Evolutionary conservation across 2,888 invertebrate genomes (phyloP).

Genomic region (Allophyes oxyacanthae): DNA sequence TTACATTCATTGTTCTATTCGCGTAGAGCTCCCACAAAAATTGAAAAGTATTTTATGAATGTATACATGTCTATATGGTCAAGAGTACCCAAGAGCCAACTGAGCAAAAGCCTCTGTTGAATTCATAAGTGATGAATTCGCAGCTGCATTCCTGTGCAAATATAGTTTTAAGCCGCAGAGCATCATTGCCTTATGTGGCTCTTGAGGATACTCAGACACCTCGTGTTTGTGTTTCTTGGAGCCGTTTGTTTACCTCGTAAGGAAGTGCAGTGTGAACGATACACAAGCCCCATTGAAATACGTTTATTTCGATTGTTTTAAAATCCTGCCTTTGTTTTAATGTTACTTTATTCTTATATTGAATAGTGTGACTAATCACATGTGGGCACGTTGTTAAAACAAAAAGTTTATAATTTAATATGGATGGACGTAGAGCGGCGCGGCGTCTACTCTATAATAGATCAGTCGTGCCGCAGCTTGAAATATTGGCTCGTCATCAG

Average conservation of each 20-base stretch:
- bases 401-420: slow-evolving; percentile 20
- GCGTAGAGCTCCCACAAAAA: too few species aligned
- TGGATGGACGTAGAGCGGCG: slow-evolving; percentile 13
- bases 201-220: slow-evolving; percentile 22
- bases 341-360: slow-evolving; percentile 13
- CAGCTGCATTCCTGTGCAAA: slow-evolving; percentile 23
- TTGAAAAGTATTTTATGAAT: too few species aligned
- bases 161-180: slow-evolving; percentile 33
- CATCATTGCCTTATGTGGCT: slow-evolving; percentile 40
- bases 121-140: slow-evolving; percentile 30
- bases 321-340: slow-evolving; percentile 27
- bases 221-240: slow-evolving; percentile 36
- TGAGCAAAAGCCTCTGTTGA: slow-evolving; percentile 25
- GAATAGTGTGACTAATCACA: slow-evolving; percentile 30
- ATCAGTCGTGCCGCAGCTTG: slow-evolving; percentile 25
- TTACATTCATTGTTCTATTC: too few species aligned
- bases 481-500: slow-evolving; percentile 45
- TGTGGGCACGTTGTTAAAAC: slow-evolving; percentile 18
- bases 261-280: slow-evolving; percentile 42
- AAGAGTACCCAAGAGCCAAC: not conserved
- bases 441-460: slow-evolving; percentile 10
- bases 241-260: slow-evolving; percentile 47
- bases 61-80: too few species aligned
- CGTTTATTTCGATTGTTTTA: slow-evolving; percentile 40
- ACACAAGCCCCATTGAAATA: slow-evolving; percentile 30